A percentile compares a stretch with the other conserved stretches of the same genome.
phyloP scores from a whole-genome alignment of 2,113 vertebrate genomes.

The Cavia aperea region DNA sequence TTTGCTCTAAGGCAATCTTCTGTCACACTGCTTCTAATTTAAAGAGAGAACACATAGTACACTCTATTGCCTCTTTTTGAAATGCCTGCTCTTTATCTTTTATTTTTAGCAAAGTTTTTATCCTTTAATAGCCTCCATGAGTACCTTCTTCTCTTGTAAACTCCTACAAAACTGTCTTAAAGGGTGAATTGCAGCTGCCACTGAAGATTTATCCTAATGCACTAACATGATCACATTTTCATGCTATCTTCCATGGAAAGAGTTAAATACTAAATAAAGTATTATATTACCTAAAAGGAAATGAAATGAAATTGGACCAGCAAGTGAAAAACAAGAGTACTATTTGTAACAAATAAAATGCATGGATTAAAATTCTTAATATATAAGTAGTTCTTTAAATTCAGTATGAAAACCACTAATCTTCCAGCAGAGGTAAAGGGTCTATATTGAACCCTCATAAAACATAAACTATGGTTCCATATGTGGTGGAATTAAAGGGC shows the following conservation, averaged over 20 bases:
- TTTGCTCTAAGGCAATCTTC: background rate
- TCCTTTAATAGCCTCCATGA: background rate
- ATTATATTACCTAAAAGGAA: background rate
- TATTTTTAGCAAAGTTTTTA: background rate
- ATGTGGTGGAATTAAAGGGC: background rate
- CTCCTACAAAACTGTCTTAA: background rate
- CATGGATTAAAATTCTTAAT: background rate
- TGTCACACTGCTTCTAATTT: background rate
- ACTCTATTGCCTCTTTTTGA: background rate
- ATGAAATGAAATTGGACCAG: background rate
- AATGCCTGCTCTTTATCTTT: background rate
- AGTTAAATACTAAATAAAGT: background rate
- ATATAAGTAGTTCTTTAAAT: background rate
- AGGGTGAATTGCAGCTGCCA: too few species aligned
- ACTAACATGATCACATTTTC: background rate
- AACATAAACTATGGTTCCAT: background rate
- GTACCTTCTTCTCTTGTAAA: background rate
- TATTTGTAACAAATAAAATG: constrained; percentile 15
- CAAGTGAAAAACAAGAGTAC: background rate
- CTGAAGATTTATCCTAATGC: background rate
- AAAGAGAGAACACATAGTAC: background rate
- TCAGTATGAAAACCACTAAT: background rate
- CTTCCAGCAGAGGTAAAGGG: background rate
- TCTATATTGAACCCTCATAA: background rate
- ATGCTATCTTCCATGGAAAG: background rate